Base-by-base conservation (phyloP, 2,797 vertebrate genomes). In the Natrix natrix region DNA sequence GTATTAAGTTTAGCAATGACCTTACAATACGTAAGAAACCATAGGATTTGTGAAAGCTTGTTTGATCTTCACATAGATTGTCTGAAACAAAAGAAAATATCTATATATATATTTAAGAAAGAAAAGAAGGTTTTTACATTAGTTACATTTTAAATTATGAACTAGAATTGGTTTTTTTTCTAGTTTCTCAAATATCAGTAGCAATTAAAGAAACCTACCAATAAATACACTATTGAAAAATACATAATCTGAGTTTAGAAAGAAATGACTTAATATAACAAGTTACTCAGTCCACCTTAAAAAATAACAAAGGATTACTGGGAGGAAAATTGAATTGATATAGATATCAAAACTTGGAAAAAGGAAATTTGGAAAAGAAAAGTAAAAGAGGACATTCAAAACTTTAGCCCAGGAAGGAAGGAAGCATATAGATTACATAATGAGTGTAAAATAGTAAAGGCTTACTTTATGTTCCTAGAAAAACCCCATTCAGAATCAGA, bases 1-100 rank as follows among this genome's bases (percentile, higher is more conserved):
- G 93, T 55, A 61, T 91, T 93, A 60, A 92, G 63, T 93, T 95
- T 91, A 95, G 69, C 32, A 55, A 78, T 90, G 86, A 92, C 92
- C 78, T 92, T 93, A 90, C 55, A 95, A 91, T 60, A 66, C 11
- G 87, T 0, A 94, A 93, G 52, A 94, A 94, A 59, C 0, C 86
- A 92, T 94, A 91, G 26, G 91, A 14, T 61, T 56, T 92, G 22
- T 91, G 74, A 95, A 93, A 89, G 37, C n/a, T 94, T 66, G 37
- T 55, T 94, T 5, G 0, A 28, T 93, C 86, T 90, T 89, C 6
- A 66, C 92, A 92, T 89, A 63, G 54, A n/a, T 20, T 61, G 83
- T 92, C 32, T 66, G 57, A 43, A 48, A 74, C 94, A 92, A 26
- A 92, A 63, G 0, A 93, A 93, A 37, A n/a, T 66, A 87, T 86